Percentiles rank a stretch among this genome's conserved stretches.
Evolutionary conservation across 2,888 invertebrate species (phyloP).

Genomic region (Heliconius cydno): DNA sequence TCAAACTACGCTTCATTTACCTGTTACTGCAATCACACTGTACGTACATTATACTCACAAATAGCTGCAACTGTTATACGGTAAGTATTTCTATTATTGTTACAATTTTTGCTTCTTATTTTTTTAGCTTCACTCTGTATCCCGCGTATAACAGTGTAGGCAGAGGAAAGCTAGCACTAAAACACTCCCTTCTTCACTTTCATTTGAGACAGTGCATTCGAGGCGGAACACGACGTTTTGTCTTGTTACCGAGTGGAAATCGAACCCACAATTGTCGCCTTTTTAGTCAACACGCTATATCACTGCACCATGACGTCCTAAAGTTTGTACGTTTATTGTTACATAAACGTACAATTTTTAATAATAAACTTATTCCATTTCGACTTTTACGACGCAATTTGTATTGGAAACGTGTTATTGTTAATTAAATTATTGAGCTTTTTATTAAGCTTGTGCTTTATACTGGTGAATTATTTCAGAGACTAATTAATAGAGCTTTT

Average conservation of each 20-base stretch:
- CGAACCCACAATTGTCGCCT: no score
- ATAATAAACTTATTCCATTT: conserved; percentile 31
- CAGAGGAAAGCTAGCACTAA: no score
- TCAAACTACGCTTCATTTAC: conserved; percentile 49
- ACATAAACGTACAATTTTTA: conserved; percentile 42
- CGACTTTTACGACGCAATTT: conserved; percentile 27
- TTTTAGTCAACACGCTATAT: no score
- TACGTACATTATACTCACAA: conserved; percentile 27
- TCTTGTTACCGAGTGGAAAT: no score
- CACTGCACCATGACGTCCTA: no score
- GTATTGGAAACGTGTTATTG: conserved; percentile 31
- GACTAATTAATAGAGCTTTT: conserved; percentile 20
- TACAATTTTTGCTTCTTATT: neutral
- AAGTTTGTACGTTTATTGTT: neutral
- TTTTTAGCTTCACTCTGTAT: no score
- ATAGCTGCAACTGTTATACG: conserved; percentile 32
- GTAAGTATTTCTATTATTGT: conserved; percentile 41
- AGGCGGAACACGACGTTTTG: no score
- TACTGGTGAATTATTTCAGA: conserved; percentile 8
- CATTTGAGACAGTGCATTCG: no score
- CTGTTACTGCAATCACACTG: conserved; percentile 44
- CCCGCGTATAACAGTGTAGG: no score
- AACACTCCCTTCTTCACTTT: no score
- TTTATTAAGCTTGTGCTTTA: conserved; percentile 16
- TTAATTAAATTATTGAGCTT: conserved; percentile 29